Conservation (phyloP, 2,113 vertebrate genomes). For the Nerophis ophidion region DNA sequence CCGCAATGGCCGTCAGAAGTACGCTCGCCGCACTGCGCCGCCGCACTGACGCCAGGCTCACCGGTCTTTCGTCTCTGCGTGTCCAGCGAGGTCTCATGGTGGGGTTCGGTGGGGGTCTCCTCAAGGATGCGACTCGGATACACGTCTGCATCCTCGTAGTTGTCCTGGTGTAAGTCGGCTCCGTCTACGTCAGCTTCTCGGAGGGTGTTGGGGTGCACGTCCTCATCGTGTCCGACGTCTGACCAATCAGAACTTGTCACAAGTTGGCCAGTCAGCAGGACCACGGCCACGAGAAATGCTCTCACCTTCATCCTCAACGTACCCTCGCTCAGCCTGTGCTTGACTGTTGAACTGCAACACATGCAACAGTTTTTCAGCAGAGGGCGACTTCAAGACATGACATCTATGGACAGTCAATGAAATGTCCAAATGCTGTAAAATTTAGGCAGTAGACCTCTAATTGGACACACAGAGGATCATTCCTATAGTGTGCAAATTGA, state of each 20-base stretch:
- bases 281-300: not conserved
- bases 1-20: constrained; percentile 66
- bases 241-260: constrained; percentile 6
- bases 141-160: constrained; percentile 47
- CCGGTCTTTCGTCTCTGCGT: fast-evolving
- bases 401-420: too few relatives aligned
- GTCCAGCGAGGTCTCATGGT: constrained; percentile 1
- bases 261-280: constrained; percentile 8
- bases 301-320: constrained; percentile 16
- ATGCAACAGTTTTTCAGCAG: too few relatives aligned
- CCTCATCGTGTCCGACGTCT: constrained; percentile 15
- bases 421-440: too few relatives aligned
- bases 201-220: not conserved
- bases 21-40: constrained; percentile 17
- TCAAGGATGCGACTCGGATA: constrained; percentile 21
- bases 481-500: not conserved
- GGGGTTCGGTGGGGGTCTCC: constrained; percentile 1
- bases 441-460: too few relatives aligned
- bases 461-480: too few relatives aligned
- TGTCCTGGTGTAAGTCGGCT: constrained; percentile 14
- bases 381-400: too few relatives aligned
- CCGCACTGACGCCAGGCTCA: not conserved
- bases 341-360: not conserved
- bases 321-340: too few relatives aligned
- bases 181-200: not conserved